Evolutionary conservation across 2,797 vertebrate species (phyloP).

Genomic region (Myripristis jacobus): DNA sequence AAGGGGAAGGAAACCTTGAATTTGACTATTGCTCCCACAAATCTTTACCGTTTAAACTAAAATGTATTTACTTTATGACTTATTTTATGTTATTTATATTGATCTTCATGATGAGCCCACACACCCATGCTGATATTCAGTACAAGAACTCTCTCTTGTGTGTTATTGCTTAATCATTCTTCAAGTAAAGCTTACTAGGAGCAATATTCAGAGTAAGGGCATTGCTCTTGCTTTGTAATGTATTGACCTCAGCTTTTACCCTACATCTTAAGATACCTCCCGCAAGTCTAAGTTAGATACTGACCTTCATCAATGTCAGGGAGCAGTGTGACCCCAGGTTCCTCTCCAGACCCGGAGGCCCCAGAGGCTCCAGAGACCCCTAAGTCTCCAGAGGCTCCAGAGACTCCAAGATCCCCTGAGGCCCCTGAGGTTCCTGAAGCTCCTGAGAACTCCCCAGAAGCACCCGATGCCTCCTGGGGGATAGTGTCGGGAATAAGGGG

Average conservation of each 20-base stretch:
- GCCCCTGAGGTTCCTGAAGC: slow-evolving; percentile 69
- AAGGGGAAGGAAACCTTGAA: too few species aligned
- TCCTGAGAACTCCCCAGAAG: slow-evolving; percentile 77
- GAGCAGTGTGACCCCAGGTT: slow-evolving; percentile 66
- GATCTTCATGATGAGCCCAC: too few species aligned
- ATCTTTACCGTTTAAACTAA: too few species aligned
- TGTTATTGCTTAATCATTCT: too few species aligned
- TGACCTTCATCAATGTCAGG: slow-evolving; percentile 80
- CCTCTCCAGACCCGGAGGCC: slow-evolving; percentile 46
- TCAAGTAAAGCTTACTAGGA: neutral
- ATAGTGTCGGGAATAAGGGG: slow-evolving; percentile 56
- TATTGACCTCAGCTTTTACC: neutral
- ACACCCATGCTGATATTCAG: too few species aligned
- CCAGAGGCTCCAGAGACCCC: slow-evolving; percentile 34
- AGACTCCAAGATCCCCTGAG: slow-evolving; percentile 61
- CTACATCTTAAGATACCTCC: slow-evolving; percentile 25
- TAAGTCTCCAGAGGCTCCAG: slow-evolving; percentile 43
- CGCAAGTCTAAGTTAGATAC: slow-evolving; percentile 62
- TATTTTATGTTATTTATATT: too few species aligned
- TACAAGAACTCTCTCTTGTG: too few species aligned
- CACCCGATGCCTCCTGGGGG: slow-evolving; percentile 75
- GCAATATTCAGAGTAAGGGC: neutral
- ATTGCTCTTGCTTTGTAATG: neutral
- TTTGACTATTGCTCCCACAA: too few species aligned
- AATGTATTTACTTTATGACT: too few species aligned